A percentile compares a stretch with the other conserved stretches of the same genome.
phyloP scores from a whole-genome alignment of 2,888 invertebrate species.

The Pristionchus entomophagus region DNA sequence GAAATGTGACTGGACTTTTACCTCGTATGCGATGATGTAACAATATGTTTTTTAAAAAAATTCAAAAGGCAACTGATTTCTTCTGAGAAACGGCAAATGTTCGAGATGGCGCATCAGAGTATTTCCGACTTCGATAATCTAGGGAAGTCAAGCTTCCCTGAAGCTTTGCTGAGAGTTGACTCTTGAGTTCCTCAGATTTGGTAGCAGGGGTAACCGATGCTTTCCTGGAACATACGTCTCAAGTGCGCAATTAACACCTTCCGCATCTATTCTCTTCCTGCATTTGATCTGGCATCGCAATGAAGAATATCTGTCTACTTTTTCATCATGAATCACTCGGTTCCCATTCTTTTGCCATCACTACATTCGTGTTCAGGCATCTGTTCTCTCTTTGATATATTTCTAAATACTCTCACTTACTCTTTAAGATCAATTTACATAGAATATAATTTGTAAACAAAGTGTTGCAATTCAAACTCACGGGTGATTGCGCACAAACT shows the following conservation, averaged over 20 bases:
- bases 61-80: constrained; percentile 27
- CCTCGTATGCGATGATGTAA: neutral
- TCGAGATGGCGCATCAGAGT: neutral
- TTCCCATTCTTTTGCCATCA: too few relatives aligned
- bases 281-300: too few relatives aligned
- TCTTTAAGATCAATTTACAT: too few relatives aligned
- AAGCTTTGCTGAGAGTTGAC: neutral
- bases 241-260: too few relatives aligned
- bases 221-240: too few relatives aligned
- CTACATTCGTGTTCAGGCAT: too few relatives aligned
- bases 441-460: neutral
- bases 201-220: neutral
- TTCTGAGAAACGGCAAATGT: neutral
- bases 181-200: neutral
- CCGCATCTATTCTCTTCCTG: too few relatives aligned
- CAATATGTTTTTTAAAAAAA: neutral
- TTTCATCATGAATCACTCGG: too few relatives aligned
- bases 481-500: constrained; percentile 30
- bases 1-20: neutral
- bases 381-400: too few relatives aligned
- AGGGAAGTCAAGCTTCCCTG: neutral
- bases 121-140: neutral
- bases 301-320: too few relatives aligned
- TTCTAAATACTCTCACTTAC: too few relatives aligned
- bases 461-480: neutral